A percentile compares a stretch with the other conserved stretches of the same genome.
Evolutionary conservation across 92 coral and sea anemone species (phyloP).

Genomic region (Ricordea florida): DNA sequence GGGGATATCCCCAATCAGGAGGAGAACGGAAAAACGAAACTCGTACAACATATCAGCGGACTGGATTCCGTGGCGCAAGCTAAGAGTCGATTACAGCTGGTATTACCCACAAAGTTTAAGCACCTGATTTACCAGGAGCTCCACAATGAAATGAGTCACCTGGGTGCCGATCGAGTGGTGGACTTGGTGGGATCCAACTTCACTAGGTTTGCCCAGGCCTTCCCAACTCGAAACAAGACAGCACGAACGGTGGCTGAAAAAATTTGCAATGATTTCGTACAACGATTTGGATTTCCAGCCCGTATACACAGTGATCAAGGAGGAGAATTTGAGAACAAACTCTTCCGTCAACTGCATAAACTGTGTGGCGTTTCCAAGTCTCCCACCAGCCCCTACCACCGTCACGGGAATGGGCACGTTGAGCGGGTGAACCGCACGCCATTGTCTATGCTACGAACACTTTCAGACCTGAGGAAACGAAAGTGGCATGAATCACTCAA

Average conservation of each 20-base stretch:
- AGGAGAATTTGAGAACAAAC: conserved; percentile 11
- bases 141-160: conserved; percentile 35
- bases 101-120: conserved; percentile 7
- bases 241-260: conserved; percentile 32
- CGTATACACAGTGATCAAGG: conserved; percentile 27
- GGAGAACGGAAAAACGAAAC: background rate
- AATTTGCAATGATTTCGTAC: conserved; percentile 4
- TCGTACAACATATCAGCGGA: background rate
- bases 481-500: conserved; percentile 26
- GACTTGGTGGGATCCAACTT: conserved; percentile 5
- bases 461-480: conserved; percentile 19
- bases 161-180: conserved; percentile 26
- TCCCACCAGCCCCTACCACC: conserved; percentile 37
- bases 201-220: conserved; percentile 30
- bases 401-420: conserved; percentile 12
- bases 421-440: conserved; percentile 25
- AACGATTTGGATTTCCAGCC: conserved; percentile 21
- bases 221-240: conserved; percentile 35
- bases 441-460: conserved; percentile 25
- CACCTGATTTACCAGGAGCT: conserved; percentile 18
- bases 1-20: background rate
- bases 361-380: conserved; percentile 9
- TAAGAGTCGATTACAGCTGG: conserved; percentile 10
- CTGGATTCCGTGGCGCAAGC: conserved; percentile 24
- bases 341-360: conserved; percentile 25